phyloP scores from a whole-genome alignment of 2,888 invertebrate genomes.

The Rhamnusium bicolor region DNA sequence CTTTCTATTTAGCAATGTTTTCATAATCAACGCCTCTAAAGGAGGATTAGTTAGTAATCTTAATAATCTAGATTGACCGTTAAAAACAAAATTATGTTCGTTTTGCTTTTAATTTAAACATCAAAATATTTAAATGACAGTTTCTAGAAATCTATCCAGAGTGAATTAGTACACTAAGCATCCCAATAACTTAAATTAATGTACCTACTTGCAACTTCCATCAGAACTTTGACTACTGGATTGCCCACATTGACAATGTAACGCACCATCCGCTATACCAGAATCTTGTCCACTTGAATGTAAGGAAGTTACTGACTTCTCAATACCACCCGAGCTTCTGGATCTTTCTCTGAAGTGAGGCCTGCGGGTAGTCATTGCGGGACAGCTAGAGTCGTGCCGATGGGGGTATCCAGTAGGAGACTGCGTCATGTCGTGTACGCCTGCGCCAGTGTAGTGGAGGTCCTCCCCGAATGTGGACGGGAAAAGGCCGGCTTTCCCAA shows the following conservation, averaged over 20 bases:
- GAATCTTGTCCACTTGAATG: constrained; percentile 89
- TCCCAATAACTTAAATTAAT: background rate
- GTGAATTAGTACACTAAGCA: background rate
- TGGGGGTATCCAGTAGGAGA: constrained; percentile 55
- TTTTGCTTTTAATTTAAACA: too few species aligned
- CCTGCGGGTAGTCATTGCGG: constrained; percentile 52
- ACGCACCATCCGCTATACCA: constrained; percentile 76
- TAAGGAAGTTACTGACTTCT: constrained; percentile 85
- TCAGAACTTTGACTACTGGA: constrained; percentile 79
- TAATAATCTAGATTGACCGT: too few species aligned
- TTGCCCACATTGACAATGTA: constrained; percentile 79
- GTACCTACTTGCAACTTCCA: constrained; percentile 80
- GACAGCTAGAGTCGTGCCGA: constrained; percentile 63
- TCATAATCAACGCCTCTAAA: too few species aligned
- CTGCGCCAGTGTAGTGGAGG: constrained; percentile 65
- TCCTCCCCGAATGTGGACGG: constrained; percentile 70
- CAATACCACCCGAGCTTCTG: constrained; percentile 71
- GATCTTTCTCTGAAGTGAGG: constrained; percentile 61
- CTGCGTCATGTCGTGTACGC: constrained; percentile 61
- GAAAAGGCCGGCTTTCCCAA: constrained; percentile 70
- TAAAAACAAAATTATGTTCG: too few species aligned
- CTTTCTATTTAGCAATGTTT: too few species aligned
- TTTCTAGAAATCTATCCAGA: too few species aligned
- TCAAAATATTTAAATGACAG: too few species aligned
- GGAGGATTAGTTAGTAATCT: too few species aligned